Conservation (phyloP, 2,888 invertebrate genomes). For the Patella caerulea region DNA sequence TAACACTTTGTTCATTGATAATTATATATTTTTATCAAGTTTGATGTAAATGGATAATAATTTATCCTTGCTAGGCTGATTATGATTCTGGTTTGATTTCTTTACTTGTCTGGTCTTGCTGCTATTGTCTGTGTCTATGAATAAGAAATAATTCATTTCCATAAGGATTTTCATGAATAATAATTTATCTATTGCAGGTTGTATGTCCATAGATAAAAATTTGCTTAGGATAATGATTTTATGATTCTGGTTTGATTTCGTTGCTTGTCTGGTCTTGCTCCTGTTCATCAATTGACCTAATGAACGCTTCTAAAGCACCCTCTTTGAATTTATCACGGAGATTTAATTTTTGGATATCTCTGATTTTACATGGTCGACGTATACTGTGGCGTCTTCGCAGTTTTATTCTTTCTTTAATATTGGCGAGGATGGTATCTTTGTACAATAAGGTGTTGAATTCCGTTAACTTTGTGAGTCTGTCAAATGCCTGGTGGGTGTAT, state of each 20-base stretch:
- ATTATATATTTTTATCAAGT: too few relatives aligned
- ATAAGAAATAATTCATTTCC: too few relatives aligned
- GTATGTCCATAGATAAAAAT: too few relatives aligned
- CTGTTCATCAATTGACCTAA: constrained; percentile 30
- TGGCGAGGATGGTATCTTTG: constrained; percentile 66
- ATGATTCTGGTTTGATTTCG: too few relatives aligned
- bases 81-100: too few relatives aligned
- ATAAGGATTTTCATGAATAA: too few relatives aligned
- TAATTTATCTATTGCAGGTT: too few relatives aligned
- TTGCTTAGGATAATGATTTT: too few relatives aligned
- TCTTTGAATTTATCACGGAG: constrained; percentile 43
- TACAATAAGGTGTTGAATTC: constrained; percentile 72
- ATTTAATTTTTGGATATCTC: constrained; percentile 53
- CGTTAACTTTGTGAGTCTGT: constrained; percentile 70
- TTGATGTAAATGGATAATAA: too few relatives aligned
- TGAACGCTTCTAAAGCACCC: constrained; percentile 31
- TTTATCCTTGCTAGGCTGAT: too few relatives aligned
- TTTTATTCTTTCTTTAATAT: constrained; percentile 63
- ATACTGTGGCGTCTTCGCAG: constrained; percentile 48
- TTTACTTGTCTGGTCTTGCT: not conserved
- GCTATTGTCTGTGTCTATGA: too few relatives aligned
- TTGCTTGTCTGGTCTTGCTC: not conserved
- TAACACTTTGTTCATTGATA: too few relatives aligned
- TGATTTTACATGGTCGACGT: constrained; percentile 51
- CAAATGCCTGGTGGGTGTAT: constrained; percentile 70